Conservation (phyloP, 2,113 vertebrate species). For the Chloebia gouldiae region DNA sequence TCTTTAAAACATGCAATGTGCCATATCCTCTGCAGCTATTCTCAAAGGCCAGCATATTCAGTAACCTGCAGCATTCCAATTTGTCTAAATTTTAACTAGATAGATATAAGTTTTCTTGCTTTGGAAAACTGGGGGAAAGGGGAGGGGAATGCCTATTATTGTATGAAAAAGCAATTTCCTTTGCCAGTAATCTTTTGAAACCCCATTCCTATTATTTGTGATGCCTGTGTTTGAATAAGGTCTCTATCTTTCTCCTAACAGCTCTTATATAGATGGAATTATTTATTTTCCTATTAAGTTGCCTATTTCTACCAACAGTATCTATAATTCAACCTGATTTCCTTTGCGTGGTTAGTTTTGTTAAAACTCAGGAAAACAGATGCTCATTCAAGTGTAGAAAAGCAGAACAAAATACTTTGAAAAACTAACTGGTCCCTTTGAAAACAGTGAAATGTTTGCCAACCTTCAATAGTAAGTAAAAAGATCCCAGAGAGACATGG, state of each 20-base stretch:
- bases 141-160: background rate
- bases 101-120: background rate
- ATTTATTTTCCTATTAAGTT: constrained; percentile 26
- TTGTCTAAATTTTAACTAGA: background rate
- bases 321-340: constrained; percentile 1
- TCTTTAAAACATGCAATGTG: background rate
- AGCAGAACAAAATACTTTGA: background rate
- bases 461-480: background rate
- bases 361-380: background rate
- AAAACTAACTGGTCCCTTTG: background rate
- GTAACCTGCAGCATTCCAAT: background rate
- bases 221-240: background rate
- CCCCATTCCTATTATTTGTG: background rate
- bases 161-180: constrained; percentile 19
- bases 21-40: background rate
- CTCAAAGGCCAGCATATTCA: background rate
- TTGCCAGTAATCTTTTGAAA: constrained; percentile 7
- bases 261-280: background rate
- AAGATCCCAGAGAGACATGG: background rate
- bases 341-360: background rate
- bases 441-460: background rate
- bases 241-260: background rate
- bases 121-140: background rate
- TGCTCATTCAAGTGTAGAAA: background rate
- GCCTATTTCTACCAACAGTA: background rate